Conservation (phyloP, 2,113 vertebrate species). For the Hemichromis elongatus region DNA sequence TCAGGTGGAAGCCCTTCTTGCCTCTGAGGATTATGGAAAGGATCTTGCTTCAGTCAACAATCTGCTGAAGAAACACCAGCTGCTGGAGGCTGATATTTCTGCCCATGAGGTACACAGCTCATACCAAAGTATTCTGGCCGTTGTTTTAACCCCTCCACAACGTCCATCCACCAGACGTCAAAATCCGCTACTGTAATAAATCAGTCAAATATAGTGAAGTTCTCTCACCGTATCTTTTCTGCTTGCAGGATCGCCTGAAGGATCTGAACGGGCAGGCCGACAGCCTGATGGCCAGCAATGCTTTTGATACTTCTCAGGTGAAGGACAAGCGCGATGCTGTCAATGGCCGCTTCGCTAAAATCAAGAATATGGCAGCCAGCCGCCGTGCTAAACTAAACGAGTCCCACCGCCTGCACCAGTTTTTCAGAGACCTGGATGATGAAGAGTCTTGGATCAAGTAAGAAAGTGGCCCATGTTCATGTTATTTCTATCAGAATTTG, state of each 20-base stretch:
- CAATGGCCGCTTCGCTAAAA: slow-evolving; percentile 87
- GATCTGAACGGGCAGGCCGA: slow-evolving; percentile 97
- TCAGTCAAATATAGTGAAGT: not conserved
- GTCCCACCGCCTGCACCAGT: slow-evolving; percentile 96
- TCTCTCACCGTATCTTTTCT: not conserved
- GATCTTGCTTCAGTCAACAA: slow-evolving; percentile 98
- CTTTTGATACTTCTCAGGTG: slow-evolving; percentile 93
- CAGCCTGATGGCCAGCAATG: slow-evolving; percentile 93
- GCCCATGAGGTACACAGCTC: slow-evolving; percentile 87
- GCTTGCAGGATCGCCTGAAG: slow-evolving; percentile 88
- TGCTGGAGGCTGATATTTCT: slow-evolving; percentile 96
- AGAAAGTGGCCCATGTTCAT: not conserved
- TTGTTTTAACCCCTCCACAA: not conserved
- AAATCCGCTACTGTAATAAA: not conserved
- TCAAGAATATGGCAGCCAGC: slow-evolving; percentile 87
- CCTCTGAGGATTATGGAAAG: slow-evolving; percentile 98
- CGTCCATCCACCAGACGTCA: not conserved
- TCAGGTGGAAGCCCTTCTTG: slow-evolving; percentile 95
- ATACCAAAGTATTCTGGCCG: not conserved
- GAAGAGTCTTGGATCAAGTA: slow-evolving; percentile 99
- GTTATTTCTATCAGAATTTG: not conserved
- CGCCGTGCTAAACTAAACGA: slow-evolving; percentile 88
- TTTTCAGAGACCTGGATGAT: slow-evolving; percentile 97
- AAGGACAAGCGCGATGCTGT: slow-evolving; percentile 93
- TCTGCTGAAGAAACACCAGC: slow-evolving; percentile 94